phyloP scores from a whole-genome alignment of 1,140 invertebrate genomes.

The Prorops nasuta region DNA sequence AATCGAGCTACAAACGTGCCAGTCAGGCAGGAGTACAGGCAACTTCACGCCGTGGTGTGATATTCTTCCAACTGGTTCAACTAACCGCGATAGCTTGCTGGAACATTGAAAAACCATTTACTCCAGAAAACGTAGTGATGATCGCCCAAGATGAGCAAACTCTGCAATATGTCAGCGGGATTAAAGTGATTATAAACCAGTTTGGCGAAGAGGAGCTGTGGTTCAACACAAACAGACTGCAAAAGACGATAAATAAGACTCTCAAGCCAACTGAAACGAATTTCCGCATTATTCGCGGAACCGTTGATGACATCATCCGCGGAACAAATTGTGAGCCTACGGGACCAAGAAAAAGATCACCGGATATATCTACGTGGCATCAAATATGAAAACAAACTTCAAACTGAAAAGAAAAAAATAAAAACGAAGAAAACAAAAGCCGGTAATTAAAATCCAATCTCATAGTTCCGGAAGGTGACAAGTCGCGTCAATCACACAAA shows the following conservation, averaged over 20 bases:
- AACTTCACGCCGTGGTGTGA: conserved; percentile 56
- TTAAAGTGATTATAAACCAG: conserved; percentile 48
- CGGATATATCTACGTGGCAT: conserved; percentile 40
- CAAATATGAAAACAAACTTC: conserved; percentile 34
- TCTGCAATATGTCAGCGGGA: conserved; percentile 68
- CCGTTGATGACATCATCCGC: conserved; percentile 49
- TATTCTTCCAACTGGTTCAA: conserved; percentile 70
- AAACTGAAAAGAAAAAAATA: too few relatives aligned
- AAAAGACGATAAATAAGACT: conserved; percentile 52
- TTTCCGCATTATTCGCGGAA: conserved; percentile 44
- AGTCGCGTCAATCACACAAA: too few relatives aligned
- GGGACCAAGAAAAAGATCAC: conserved; percentile 17
- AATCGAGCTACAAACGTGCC: conserved; percentile 44
- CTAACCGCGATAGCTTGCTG: conserved; percentile 70
- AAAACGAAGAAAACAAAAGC: conserved; percentile 22
- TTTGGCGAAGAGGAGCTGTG: conserved; percentile 48
- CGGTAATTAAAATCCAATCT: conserved; percentile 26
- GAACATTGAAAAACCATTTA: conserved; percentile 66
- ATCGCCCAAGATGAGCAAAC: conserved; percentile 59
- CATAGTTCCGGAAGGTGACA: too few relatives aligned
- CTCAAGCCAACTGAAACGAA: conserved; percentile 44
- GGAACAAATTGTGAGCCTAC: conserved; percentile 46
- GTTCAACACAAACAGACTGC: conserved; percentile 53
- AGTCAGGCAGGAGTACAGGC: conserved; percentile 54
- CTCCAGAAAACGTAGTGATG: conserved; percentile 58